Base-by-base conservation (phyloP, 2,888 invertebrate genomes). In the Synanthedon vespiformis region DNA sequence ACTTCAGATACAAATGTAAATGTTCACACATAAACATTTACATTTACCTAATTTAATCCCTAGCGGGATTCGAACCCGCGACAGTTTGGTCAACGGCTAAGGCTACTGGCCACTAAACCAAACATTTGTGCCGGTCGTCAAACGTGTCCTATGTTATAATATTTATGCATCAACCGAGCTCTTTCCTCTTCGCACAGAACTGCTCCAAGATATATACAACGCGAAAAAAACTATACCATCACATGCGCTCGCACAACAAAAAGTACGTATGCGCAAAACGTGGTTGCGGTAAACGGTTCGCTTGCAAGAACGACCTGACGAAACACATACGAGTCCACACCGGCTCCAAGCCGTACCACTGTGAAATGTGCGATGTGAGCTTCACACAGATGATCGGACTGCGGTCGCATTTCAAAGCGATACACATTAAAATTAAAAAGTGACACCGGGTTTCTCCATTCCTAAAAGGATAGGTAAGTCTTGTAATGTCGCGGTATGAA, bases 311-410 rank as follows among this genome's bases (percentile, higher is more conserved):
- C 0, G 88, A 88, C 51, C 58, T 87, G 11, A 69, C 71, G 44
- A 86, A 82, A 54, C 88, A 88, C 50, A 57, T 71, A 0, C 63
- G 87, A 0, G 73, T 72, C 0, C 88, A 88, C 56, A 87, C 88
- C 0, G 87, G 88, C 0, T 84, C 81, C 51, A 75, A 70, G 34
- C 88, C 88, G 0, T 88, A 58, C 50, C 27, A 55, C 2, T 88
- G 88, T 50, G 59, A 70, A 1, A 18, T 72, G 0, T 88, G 88
- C 47, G 59, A 64, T 0, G 78, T 61, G 44, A 59, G 68, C 1
- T 88, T 86, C 48, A 51, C 78, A 0, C 88, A 88, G 58, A 65
- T 69, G 10, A 71, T 61, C 1, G 64, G 79, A 0, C 64, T 88
- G 5, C 80, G 70, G 53, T 14, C 51, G 0, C 88, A 87, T 55